Percentiles rank a stretch among this genome's conserved stretches.
These are phyloP conservation scores for Bovichtus variegatus DNA, from an alignment of 2,797 vertebrate genomes.

Conservation along the genomic window DNA sequence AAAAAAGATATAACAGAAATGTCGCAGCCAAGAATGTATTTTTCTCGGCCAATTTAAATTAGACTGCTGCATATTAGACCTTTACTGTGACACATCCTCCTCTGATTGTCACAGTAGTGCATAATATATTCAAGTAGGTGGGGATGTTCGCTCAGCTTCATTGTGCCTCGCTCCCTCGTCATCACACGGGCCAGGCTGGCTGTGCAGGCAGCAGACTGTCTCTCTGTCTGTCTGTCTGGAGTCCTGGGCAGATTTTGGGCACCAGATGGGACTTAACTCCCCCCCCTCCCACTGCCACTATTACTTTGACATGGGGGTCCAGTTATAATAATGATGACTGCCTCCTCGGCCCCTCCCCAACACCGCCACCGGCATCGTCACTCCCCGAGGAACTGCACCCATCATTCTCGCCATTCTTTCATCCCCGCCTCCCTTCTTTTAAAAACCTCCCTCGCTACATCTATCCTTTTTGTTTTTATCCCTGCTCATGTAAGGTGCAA, in stretches of 20 bases:
- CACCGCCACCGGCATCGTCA: conserved; percentile 31
- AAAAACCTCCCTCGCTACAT: conserved; percentile 26
- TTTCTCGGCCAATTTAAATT: conserved; percentile 2
- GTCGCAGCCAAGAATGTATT: not conserved
- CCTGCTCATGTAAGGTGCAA: conserved; percentile 41
- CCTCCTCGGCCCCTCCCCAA: conserved; percentile 37
- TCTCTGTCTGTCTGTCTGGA: conserved; percentile 62
- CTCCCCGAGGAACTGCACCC: conserved; percentile 51
- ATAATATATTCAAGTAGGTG: conserved; percentile 22
- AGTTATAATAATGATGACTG: conserved; percentile 76
- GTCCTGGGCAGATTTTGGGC: conserved; percentile 77
- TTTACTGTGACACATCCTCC: conserved; percentile 14
- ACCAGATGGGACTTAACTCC: conserved; percentile 79
- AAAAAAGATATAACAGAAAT: conserved; percentile 19
- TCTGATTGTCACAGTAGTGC: conserved; percentile 22
- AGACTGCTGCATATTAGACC: not conserved
- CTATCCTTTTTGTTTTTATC: conserved; percentile 46
- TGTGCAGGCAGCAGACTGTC: conserved; percentile 45
- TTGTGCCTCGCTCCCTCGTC: conserved; percentile 37
- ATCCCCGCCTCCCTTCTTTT: conserved; percentile 47
- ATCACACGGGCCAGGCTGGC: conserved; percentile 30
- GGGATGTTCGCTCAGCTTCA: conserved; percentile 29
- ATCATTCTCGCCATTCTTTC: conserved; percentile 46
- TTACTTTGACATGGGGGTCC: conserved; percentile 67
- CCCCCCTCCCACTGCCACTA: conserved; percentile 49